These are phyloP conservation scores for Eretmochelys imbricata DNA, from an alignment of 2,113 vertebrate species.

Conservation along the genomic window DNA sequence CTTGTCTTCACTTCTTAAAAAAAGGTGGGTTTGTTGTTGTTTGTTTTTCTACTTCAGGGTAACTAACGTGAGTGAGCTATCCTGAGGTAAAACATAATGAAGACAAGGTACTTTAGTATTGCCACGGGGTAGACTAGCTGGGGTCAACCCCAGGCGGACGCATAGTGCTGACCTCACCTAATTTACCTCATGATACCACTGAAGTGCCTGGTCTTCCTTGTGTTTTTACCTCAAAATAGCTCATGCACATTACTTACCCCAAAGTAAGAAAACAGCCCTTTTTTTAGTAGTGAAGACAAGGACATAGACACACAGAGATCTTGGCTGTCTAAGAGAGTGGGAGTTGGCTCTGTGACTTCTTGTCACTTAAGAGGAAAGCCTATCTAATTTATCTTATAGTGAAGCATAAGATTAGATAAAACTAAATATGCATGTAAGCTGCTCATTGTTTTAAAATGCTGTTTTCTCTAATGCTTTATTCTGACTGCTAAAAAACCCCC, in stretches of 20 bases:
- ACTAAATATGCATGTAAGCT: neutral
- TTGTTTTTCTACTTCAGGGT: neutral
- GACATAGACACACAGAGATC: neutral
- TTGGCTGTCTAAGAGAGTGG: neutral
- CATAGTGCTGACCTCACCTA: neutral
- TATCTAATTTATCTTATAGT: neutral
- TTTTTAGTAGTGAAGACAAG: neutral
- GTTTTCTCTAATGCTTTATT: neutral
- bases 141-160: neutral
- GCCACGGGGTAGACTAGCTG: neutral
- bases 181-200: neutral
- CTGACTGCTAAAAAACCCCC: neutral
- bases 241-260: neutral
- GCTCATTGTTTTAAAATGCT: neutral
- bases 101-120: neutral
- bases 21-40: neutral
- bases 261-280: neutral
- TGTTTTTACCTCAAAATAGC: neutral
- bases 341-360: neutral
- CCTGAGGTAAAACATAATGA: neutral
- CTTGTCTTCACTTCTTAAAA: neutral
- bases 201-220: neutral
- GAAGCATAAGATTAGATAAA: neutral
- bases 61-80: neutral
- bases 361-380: neutral